A percentile compares a stretch with the other conserved stretches of the same genome.
Evolutionary conservation across 1,140 invertebrate species (phyloP).

Genomic region (Apis mellifera): DNA sequence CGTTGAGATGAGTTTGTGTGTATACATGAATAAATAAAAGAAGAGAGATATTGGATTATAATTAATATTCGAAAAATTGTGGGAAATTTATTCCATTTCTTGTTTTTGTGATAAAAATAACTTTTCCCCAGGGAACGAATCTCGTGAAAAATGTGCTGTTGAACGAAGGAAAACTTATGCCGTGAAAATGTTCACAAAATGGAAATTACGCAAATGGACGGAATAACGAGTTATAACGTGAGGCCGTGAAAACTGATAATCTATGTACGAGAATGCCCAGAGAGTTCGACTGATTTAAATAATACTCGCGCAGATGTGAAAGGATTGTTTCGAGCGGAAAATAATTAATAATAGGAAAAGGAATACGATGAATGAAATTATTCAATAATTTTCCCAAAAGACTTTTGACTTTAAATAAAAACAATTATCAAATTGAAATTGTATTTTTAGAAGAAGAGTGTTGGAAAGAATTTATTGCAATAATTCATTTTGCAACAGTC

Average conservation of each 20-base stretch:
- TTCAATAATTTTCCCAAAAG: too few relatives aligned
- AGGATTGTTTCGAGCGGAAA: background rate
- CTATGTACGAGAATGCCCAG: background rate
- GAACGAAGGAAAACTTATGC: background rate
- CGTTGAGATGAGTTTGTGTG: too few relatives aligned
- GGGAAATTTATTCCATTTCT: too few relatives aligned
- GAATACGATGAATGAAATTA: background rate
- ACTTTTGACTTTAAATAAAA: too few relatives aligned
- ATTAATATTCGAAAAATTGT: too few relatives aligned
- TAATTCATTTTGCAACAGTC: background rate
- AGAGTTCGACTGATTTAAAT: slow-evolving; percentile 6
- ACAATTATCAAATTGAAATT: too few relatives aligned
- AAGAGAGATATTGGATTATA: too few relatives aligned
- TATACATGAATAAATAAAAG: too few relatives aligned
- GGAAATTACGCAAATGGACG: slow-evolving; percentile 12
- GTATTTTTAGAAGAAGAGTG: too few relatives aligned
- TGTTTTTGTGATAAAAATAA: too few relatives aligned
- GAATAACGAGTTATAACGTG: background rate
- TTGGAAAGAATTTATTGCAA: too few relatives aligned
- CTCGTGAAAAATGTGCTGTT: background rate
- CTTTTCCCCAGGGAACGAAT: too few relatives aligned
- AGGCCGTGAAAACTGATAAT: background rate
- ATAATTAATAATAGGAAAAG: background rate
- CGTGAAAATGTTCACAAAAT: background rate
- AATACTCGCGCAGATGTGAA: background rate